A percentile compares a stretch with the other conserved stretches of the same genome.
phyloP scores from a whole-genome alignment of 2,797 vertebrate species.

The Lithobates sylvaticus region DNA sequence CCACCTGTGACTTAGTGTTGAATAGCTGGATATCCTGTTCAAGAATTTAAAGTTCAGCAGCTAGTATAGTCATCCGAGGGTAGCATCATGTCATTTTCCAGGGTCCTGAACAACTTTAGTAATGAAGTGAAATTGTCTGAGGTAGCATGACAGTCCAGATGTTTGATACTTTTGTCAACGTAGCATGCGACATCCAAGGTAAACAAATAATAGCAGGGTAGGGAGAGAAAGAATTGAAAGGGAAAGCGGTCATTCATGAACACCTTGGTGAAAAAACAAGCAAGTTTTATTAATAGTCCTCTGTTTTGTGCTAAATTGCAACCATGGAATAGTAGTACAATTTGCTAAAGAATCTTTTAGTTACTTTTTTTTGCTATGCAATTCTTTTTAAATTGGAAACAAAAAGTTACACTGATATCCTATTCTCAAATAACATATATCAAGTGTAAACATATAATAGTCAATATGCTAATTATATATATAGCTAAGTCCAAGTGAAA shows the following conservation, averaged over 20 bases:
- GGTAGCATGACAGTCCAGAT: conserved; percentile 61
- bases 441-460: too few relatives aligned
- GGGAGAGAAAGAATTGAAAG: conserved; percentile 43
- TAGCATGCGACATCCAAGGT: conserved; percentile 16
- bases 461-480: too few relatives aligned
- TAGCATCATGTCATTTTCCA: conserved; percentile 75
- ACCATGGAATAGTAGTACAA: neutral
- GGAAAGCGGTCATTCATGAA: conserved; percentile 33
- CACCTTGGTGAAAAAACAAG: neutral
- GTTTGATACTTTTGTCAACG: conserved; percentile 47
- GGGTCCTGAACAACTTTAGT: conserved; percentile 73
- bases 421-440: too few relatives aligned
- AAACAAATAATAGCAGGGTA: conserved; percentile 40
- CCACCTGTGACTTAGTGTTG: conserved; percentile 83
- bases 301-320: neutral
- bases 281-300: too few relatives aligned
- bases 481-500: too few relatives aligned
- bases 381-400: neutral
- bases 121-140: conserved; percentile 63
- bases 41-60: conserved; percentile 70
- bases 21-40: conserved; percentile 93
- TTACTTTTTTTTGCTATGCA: neutral
- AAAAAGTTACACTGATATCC: too few relatives aligned
- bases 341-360: neutral
- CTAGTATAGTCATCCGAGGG: conserved; percentile 68